These are phyloP conservation scores for Prunella strophiata DNA, from an alignment of 2,797 vertebrate genomes.

Conservation along the genomic window DNA sequence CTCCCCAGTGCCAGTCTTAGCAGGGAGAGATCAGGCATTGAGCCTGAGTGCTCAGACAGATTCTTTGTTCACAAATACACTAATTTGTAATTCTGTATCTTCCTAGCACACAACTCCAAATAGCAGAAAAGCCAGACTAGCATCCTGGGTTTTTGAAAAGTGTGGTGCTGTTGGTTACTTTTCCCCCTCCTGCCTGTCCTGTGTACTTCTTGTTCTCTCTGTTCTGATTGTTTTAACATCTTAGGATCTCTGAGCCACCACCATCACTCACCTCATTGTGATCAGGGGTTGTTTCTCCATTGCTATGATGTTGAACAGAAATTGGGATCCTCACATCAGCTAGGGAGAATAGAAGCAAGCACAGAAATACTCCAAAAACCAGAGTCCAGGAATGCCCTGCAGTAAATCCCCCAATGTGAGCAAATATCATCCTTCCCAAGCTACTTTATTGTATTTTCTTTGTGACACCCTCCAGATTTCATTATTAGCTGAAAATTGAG, in stretches of 20 bases:
- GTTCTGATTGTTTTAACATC: slow-evolving; percentile 66
- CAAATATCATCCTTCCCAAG: neutral
- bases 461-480: neutral
- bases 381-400: neutral
- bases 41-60: neutral
- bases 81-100: neutral
- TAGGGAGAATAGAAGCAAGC: neutral
- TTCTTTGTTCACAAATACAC: slow-evolving; percentile 23
- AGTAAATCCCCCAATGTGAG: neutral
- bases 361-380: neutral
- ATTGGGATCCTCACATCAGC: slow-evolving; percentile 22
- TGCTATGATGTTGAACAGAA: slow-evolving; percentile 73
- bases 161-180: neutral
- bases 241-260: slow-evolving; percentile 3
- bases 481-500: neutral
- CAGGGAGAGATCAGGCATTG: slow-evolving; percentile 75
- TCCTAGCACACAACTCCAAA: slow-evolving; percentile 10
- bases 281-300: slow-evolving; percentile 74
- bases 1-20: slow-evolving; percentile 80
- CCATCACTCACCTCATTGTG: slow-evolving; percentile 18
- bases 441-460: neutral
- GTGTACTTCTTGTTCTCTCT: slow-evolving; percentile 33
- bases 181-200: neutral
- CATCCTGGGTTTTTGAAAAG: neutral
- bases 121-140: neutral